Percentiles rank a stretch among this genome's conserved stretches.
phyloP scores from a whole-genome alignment of 2,113 vertebrate species.

The Sinocyclocheilus anshuiensis region DNA sequence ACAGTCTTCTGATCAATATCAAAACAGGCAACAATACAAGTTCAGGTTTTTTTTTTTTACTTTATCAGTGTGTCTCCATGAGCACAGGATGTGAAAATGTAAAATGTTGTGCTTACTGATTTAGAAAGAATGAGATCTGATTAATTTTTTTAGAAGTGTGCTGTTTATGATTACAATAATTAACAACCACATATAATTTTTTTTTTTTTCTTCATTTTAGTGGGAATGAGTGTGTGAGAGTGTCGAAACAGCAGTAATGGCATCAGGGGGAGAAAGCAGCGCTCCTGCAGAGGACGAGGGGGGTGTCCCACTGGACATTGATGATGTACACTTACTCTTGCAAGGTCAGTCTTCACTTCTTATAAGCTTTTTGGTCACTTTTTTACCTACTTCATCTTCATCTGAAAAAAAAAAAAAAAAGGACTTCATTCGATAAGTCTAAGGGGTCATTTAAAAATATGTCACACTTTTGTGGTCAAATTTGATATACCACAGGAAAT shows the following conservation, averaged over 20 bases:
- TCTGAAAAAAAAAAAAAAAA: neutral
- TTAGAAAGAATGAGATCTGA: neutral
- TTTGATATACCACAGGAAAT: neutral
- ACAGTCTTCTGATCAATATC: neutral
- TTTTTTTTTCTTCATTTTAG: neutral
- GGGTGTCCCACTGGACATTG: slow-evolving; percentile 66
- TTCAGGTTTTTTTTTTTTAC: neutral
- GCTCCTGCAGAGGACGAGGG: slow-evolving; percentile 52
- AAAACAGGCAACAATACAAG: neutral
- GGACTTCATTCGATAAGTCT: neutral
- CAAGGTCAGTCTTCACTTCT: slow-evolving; percentile 69
- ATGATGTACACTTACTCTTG: slow-evolving; percentile 71
- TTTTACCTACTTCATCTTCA: neutral
- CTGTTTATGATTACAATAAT: neutral
- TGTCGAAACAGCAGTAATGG: slow-evolving; percentile 59
- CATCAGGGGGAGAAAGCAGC: slow-evolving; percentile 60
- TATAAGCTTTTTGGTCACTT: neutral
- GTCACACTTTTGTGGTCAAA: neutral
- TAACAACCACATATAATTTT: neutral
- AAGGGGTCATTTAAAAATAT: neutral
- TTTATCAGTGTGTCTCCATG: neutral
- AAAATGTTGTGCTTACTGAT: neutral
- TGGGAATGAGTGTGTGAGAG: slow-evolving; percentile 23
- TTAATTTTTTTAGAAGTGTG: neutral
- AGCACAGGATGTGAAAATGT: neutral